Percentiles rank a stretch among this genome's conserved stretches.
These are phyloP conservation scores for Aelia acuminata DNA, from an alignment of 2,888 invertebrate genomes.

Conservation along the genomic window DNA sequence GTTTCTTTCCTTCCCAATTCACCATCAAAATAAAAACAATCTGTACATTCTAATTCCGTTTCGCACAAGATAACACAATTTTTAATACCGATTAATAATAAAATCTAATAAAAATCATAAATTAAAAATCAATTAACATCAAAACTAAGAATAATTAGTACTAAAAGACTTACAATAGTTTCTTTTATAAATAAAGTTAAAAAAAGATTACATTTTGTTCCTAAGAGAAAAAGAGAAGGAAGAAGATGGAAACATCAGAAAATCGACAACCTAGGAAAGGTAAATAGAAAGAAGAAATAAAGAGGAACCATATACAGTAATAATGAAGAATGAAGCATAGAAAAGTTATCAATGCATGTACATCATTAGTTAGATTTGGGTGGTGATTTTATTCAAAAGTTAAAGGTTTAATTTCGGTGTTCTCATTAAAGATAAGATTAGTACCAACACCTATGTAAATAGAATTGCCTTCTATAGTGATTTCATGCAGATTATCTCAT, in stretches of 20 bases:
- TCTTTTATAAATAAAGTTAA: neutral
- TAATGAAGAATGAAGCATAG: slow-evolving; percentile 11
- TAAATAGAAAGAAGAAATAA: neutral
- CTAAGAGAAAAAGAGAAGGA: neutral
- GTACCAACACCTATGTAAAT: slow-evolving; percentile 22
- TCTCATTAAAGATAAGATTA: neutral
- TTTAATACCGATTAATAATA: no score
- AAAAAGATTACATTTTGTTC: neutral
- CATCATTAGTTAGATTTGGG: neutral
- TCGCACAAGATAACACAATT: no score
- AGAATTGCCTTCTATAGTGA: neutral
- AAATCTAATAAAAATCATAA: no score
- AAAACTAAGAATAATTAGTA: neutral
- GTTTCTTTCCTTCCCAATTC: no score
- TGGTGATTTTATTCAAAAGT: neutral
- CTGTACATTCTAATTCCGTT: no score
- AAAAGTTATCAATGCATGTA: slow-evolving; percentile 28
- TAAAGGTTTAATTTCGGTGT: neutral
- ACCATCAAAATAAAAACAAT: no score
- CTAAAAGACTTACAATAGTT: neutral
- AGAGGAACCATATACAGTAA: slow-evolving; percentile 1
- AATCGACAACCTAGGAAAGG: neutral
- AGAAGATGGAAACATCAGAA: neutral
- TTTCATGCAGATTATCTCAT: slow-evolving; percentile 38
- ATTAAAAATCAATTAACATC: neutral